Conservation (phyloP, 1,140 invertebrate species). For the Drosophila dunni region DNA sequence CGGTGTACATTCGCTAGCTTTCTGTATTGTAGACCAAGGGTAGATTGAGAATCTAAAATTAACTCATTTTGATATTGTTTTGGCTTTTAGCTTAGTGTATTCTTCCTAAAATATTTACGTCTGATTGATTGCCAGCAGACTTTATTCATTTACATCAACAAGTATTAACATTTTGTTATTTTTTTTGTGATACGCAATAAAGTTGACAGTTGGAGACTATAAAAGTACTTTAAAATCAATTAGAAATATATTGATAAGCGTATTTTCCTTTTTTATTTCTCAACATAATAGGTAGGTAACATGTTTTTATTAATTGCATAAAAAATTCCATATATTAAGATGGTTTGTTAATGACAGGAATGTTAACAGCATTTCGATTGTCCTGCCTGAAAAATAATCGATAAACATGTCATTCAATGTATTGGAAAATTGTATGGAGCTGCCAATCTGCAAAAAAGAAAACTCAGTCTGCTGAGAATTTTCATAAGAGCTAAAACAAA, state of each 20-base stretch:
- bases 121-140: background rate
- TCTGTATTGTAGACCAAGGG: background rate
- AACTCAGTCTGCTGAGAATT: conserved; percentile 65
- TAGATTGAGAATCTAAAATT: too few species aligned
- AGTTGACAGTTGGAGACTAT: too few species aligned
- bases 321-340: background rate
- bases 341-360: background rate
- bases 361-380: conserved; percentile 10
- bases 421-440: conserved; percentile 44
- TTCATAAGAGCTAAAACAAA: conserved; percentile 79
- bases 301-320: too few species aligned
- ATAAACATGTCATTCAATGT: conserved; percentile 14
- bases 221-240: too few species aligned
- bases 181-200: too few species aligned
- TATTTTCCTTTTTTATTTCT: too few species aligned
- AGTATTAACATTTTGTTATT: too few species aligned
- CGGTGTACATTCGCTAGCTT: background rate
- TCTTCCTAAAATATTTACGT: background rate
- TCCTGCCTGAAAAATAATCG: conserved; percentile 4
- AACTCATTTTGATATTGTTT: too few species aligned
- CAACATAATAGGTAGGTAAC: too few species aligned
- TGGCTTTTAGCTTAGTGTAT: too few species aligned
- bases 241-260: too few species aligned
- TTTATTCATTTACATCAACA: too few species aligned
- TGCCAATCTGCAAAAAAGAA: conserved; percentile 46